These are phyloP conservation scores for Megamerina dolium DNA, from an alignment of 2,888 invertebrate genomes.

Conservation along the genomic window DNA sequence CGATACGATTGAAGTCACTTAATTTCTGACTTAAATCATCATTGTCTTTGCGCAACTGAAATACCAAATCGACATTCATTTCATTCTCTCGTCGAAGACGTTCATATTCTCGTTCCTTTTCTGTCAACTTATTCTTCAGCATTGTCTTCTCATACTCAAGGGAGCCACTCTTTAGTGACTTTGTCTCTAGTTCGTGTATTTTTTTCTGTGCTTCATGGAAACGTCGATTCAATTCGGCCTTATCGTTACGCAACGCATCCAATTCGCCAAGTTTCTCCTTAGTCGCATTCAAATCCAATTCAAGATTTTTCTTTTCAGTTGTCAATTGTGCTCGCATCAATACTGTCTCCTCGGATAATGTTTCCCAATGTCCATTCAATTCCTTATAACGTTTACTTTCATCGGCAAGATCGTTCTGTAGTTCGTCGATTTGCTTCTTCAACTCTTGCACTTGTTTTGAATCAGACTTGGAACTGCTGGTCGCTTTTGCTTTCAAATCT, in stretches of 20 bases:
- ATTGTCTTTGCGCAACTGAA: conserved; percentile 66
- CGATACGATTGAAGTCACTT: conserved; percentile 78
- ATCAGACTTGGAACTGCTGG: conserved; percentile 53
- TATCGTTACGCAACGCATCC: conserved; percentile 40
- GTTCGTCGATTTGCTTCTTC: conserved; percentile 52
- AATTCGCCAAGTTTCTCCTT: conserved; percentile 38
- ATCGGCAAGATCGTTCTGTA: conserved; percentile 61
- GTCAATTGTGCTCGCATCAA: conserved; percentile 75
- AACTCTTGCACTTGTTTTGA: conserved; percentile 62
- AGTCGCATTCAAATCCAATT: conserved; percentile 48
- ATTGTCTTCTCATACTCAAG: conserved; percentile 61
- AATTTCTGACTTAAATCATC: conserved; percentile 75
- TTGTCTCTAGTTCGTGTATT: conserved; percentile 40
- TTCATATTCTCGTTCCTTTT: conserved; percentile 68
- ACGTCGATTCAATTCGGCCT: conserved; percentile 38
- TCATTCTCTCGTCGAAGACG: conserved; percentile 63
- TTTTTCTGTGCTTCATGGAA: conserved; percentile 40
- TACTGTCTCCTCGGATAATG: conserved; percentile 78
- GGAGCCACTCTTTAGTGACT: conserved; percentile 31
- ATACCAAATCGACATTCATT: conserved; percentile 64
- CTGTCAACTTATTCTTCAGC: conserved; percentile 64
- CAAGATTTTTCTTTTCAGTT: conserved; percentile 73
- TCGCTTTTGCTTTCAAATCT: conserved; percentile 64
- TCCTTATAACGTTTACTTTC: conserved; percentile 73
- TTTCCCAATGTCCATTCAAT: conserved; percentile 74